Percentiles rank a stretch among this genome's conserved stretches.
These are phyloP conservation scores for Sebastes vulpes DNA, from an alignment of 2,797 vertebrate species.

Conservation along the genomic window DNA sequence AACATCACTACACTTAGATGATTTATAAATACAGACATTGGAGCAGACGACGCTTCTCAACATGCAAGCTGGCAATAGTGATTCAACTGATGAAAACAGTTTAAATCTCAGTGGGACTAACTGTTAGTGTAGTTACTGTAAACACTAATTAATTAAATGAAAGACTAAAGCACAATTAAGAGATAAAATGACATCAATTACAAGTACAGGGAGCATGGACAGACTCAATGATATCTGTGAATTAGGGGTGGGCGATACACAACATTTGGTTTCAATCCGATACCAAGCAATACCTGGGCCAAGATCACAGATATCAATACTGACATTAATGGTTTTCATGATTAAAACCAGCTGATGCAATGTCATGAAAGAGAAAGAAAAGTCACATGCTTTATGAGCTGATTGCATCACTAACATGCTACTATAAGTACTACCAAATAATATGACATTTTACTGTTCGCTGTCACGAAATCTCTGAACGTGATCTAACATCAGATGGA, in stretches of 20 bases:
- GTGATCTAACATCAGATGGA: no score
- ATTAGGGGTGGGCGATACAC: no score
- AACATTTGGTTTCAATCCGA: neutral
- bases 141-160: slow-evolving; percentile 7
- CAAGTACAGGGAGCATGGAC: neutral
- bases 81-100: neutral
- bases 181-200: neutral
- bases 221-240: neutral
- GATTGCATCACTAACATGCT: neutral
- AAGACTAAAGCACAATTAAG: slow-evolving; percentile 1
- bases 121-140: neutral
- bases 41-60: neutral
- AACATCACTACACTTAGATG: neutral
- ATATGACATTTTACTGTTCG: no score
- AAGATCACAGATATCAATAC: neutral
- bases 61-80: neutral
- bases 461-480: no score
- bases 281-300: neutral
- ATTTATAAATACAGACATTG: neutral
- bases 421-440: no score
- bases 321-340: neutral
- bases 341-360: neutral
- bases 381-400: neutral
- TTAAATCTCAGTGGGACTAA: neutral
- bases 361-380: neutral